phyloP scores from a whole-genome alignment of 2,888 invertebrate species.

The Cynaeus angustus region DNA sequence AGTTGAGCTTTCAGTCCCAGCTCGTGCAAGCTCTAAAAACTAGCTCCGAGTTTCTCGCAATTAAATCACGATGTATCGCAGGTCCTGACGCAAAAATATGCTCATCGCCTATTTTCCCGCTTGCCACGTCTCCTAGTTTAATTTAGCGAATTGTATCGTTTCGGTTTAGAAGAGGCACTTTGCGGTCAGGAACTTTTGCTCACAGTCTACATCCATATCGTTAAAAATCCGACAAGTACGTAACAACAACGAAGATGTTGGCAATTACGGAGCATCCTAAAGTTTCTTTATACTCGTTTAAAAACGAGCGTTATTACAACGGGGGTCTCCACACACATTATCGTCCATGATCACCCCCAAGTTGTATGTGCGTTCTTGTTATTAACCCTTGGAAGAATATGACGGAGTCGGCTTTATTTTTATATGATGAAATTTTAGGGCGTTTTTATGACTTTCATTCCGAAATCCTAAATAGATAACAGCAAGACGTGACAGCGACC shows the following conservation, averaged over 20 bases:
- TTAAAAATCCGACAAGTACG: conserved; percentile 29
- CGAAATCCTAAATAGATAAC: conserved; percentile 44
- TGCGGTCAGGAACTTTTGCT: conserved; percentile 5
- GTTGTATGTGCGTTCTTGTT: conserved; percentile 26
- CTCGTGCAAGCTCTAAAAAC: too few species aligned
- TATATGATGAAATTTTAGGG: conserved; percentile 46
- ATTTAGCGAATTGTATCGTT: conserved; percentile 28
- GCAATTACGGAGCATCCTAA: conserved; percentile 35
- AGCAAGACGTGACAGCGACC: conserved; percentile 28
- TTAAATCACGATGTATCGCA: too few species aligned
- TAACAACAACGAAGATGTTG: conserved; percentile 30
- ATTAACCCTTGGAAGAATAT: conserved; percentile 38
- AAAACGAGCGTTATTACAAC: conserved; percentile 26
- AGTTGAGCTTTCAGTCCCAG: too few species aligned
- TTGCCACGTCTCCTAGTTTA: background rate
- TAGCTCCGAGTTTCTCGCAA: too few species aligned
- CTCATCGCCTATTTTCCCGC: background rate
- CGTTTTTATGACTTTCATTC: conserved; percentile 37
- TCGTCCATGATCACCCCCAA: conserved; percentile 20
- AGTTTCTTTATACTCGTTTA: conserved; percentile 41
- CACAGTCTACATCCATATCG: conserved; percentile 17
- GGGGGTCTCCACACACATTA: conserved; percentile 32
- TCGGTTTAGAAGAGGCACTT: conserved; percentile 30
- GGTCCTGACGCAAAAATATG: too few species aligned
- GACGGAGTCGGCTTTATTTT: conserved; percentile 45